Percentiles rank a stretch among this genome's conserved stretches.
These are phyloP conservation scores for Bradypodion ventrale DNA, from an alignment of 2,797 vertebrate genomes.

Conservation along the genomic window DNA sequence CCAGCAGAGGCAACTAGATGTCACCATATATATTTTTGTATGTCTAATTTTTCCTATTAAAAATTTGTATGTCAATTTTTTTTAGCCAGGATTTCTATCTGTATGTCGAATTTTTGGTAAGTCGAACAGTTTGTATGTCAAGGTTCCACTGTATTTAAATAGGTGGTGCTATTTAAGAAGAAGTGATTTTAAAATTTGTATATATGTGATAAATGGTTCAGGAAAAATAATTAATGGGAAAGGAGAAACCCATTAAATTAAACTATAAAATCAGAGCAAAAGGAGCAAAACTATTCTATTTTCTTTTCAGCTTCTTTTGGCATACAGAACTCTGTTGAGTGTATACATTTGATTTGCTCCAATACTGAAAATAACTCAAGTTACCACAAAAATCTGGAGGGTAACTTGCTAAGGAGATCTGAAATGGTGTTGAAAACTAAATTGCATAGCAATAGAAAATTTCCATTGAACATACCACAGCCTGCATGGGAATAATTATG, in stretches of 20 bases:
- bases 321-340: background rate
- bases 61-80: too few species aligned
- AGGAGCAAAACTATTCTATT: background rate
- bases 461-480: background rate
- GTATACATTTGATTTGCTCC: background rate
- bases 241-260: background rate
- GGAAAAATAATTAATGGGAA: too few species aligned
- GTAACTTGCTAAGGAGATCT: background rate
- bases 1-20: too few species aligned
- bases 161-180: too few species aligned
- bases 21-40: too few species aligned
- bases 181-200: too few species aligned
- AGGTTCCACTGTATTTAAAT: too few species aligned
- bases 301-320: background rate
- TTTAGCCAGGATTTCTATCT: too few species aligned
- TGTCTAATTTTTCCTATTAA: too few species aligned
- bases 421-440: background rate
- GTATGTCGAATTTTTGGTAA: too few species aligned
- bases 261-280: background rate
- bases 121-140: too few species aligned
- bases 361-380: background rate
- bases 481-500: background rate
- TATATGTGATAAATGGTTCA: too few species aligned
- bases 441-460: background rate
- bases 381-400: background rate